These are phyloP conservation scores for Fregetta grallaria DNA, from an alignment of 2,113 vertebrate species.

Conservation along the genomic window DNA sequence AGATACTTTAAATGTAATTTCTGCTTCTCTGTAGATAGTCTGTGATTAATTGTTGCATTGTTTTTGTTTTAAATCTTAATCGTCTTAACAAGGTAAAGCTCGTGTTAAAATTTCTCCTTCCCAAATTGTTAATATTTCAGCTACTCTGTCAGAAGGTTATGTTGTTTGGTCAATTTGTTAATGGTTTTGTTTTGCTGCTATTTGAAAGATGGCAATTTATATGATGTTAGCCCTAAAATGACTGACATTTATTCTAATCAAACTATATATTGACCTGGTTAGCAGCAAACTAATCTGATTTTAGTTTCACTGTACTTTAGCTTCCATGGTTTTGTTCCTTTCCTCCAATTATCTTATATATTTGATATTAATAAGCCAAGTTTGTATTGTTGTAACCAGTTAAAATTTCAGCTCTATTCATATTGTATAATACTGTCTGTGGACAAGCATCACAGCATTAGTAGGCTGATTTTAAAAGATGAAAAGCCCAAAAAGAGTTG, in stretches of 20 bases:
- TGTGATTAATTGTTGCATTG: not conserved
- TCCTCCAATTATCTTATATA: not conserved
- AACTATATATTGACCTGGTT: constrained; percentile 2
- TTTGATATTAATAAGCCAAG: not conserved
- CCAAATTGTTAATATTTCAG: constrained; percentile 1
- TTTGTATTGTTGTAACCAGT: not conserved
- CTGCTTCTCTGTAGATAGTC: not conserved
- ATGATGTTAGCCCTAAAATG: constrained; percentile 26
- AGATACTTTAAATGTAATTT: constrained; percentile 22
- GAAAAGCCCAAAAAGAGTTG: not conserved
- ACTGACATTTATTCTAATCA: constrained; percentile 25
- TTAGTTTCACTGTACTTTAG: constrained; percentile 1
- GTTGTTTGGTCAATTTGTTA: constrained; percentile 16
- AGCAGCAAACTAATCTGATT: constrained; percentile 44
- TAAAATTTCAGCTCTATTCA: not conserved
- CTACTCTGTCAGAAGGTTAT: constrained; percentile 13
- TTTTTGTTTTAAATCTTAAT: constrained; percentile 19
- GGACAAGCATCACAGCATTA: not conserved
- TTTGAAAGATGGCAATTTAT: constrained; percentile 27
- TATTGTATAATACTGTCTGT: not conserved
- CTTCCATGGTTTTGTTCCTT: constrained; percentile 17
- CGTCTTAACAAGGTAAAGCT: constrained; percentile 39
- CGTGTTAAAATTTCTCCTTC: constrained; percentile 11
- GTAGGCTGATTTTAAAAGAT: not conserved
- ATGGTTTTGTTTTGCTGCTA: constrained; percentile 4